Conservation (phyloP, 2,888 invertebrate genomes). For the Hyles lineata region DNA sequence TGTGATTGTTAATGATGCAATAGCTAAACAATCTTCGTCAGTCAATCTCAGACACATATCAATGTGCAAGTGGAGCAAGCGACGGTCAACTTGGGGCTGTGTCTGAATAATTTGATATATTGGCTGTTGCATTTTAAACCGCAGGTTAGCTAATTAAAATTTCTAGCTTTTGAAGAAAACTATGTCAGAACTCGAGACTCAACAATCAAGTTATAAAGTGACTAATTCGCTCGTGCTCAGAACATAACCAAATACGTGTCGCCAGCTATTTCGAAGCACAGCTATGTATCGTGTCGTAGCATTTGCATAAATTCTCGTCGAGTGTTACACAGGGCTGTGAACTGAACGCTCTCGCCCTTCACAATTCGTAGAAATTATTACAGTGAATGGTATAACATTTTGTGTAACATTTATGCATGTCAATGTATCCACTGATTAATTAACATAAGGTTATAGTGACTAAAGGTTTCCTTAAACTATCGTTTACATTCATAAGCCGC, state of each 20-base stretch:
- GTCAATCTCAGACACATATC: background rate
- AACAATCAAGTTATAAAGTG: background rate
- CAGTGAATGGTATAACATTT: conserved; percentile 51
- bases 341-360: conserved; percentile 29
- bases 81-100: background rate
- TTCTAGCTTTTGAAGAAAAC: too few species aligned
- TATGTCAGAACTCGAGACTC: too few species aligned
- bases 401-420: background rate
- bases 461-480: background rate
- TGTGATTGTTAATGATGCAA: conserved; percentile 6
- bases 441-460: background rate
- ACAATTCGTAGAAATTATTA: conserved; percentile 45
- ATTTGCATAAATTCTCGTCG: conserved; percentile 31
- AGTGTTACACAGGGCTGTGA: conserved; percentile 32
- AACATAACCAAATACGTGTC: conserved; percentile 9
- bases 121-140: too few species aligned
- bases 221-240: background rate
- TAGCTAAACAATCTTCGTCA: background rate
- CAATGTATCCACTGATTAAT: too few species aligned
- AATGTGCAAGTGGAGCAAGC: background rate
- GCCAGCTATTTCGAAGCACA: background rate
- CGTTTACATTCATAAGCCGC: background rate
- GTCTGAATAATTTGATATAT: background rate
- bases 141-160: too few species aligned
- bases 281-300: conserved; percentile 16